These are phyloP conservation scores for Ginglymostoma cirratum DNA, from an alignment of 2,113 vertebrate species.

Conservation along the genomic window DNA sequence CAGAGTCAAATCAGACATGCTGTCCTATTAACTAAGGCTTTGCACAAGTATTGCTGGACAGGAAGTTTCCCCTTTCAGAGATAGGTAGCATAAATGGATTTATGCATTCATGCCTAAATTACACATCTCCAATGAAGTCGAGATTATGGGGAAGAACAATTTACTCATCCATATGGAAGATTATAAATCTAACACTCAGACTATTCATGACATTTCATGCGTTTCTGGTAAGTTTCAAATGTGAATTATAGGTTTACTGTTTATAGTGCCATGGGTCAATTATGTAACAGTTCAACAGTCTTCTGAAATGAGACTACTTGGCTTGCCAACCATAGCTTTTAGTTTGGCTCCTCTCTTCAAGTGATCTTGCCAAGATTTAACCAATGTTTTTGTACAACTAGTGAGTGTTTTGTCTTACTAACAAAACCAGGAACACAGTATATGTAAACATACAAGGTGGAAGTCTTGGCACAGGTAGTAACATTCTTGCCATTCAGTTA, in stretches of 20 bases:
- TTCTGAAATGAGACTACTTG: not conserved
- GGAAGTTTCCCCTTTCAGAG: not conserved
- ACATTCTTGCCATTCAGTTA: not conserved
- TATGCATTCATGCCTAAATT: not conserved
- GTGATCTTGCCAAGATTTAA: slow-evolving; percentile 8
- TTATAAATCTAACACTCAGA: not conserved
- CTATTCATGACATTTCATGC: not conserved
- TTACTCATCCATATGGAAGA: not conserved
- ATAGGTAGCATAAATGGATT: not conserved
- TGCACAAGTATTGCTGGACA: not conserved
- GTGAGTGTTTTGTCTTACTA: not conserved
- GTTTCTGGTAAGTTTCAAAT: not conserved
- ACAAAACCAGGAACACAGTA: not conserved
- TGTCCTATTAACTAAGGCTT: not conserved
- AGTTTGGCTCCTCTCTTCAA: not conserved
- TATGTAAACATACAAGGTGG: not conserved
- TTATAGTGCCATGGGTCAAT: not conserved
- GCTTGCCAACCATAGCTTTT: not conserved
- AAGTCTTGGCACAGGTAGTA: not conserved
- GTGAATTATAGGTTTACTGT: not conserved
- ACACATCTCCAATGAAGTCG: not conserved
- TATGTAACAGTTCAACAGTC: not conserved
- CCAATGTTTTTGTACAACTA: not conserved
- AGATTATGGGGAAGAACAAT: not conserved
- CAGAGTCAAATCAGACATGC: not conserved